phyloP scores from a whole-genome alignment of 2,888 invertebrate species.

The Drosophila conformis region DNA sequence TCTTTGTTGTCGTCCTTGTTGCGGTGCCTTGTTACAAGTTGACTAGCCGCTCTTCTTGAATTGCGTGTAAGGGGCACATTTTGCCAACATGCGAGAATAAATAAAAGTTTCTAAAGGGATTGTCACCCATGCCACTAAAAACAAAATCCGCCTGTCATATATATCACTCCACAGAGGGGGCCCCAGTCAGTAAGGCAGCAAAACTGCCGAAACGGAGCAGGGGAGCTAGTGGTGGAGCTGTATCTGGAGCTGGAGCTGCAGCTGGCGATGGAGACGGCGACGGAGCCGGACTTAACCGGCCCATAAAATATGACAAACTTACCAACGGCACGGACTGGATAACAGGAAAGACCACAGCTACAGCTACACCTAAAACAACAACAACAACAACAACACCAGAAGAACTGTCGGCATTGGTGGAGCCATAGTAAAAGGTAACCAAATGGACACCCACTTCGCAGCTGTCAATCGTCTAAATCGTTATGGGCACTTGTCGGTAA shows the following conservation, averaged over 20 bases:
- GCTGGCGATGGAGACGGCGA: slow-evolving; percentile 11
- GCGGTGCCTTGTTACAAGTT: slow-evolving; percentile 51
- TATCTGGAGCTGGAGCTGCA: slow-evolving; percentile 9
- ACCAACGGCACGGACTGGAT: slow-evolving; percentile 68
- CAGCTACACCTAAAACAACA: slow-evolving; percentile 28
- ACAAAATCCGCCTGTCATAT: slow-evolving; percentile 76
- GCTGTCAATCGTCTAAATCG: slow-evolving; percentile 77
- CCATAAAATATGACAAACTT: slow-evolving; percentile 76
- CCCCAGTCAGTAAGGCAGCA: slow-evolving; percentile 22
- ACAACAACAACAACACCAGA: slow-evolving; percentile 13
- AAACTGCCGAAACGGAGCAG: slow-evolving; percentile 23
- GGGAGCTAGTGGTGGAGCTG: slow-evolving; percentile 3
- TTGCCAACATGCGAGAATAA: slow-evolving; percentile 76
- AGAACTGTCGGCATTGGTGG: slow-evolving; percentile 59
- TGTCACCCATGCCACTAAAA: slow-evolving; percentile 79
- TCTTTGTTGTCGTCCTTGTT: slow-evolving; percentile 37
- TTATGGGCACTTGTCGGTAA: slow-evolving; percentile 70
- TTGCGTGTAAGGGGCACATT: slow-evolving; percentile 76
- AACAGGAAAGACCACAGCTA: slow-evolving; percentile 57
- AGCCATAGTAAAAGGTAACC: slow-evolving; percentile 33
- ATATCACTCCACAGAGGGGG: slow-evolving; percentile 68
- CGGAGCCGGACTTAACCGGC: slow-evolving; percentile 66
- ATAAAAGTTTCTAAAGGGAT: slow-evolving; percentile 75
- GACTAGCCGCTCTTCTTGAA: slow-evolving; percentile 50
- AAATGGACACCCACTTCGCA: slow-evolving; percentile 73